Percentiles rank a stretch among this genome's conserved stretches.
Evolutionary conservation across 2,113 vertebrate genomes (phyloP).

Genomic region (Syrrhaptes paradoxus): DNA sequence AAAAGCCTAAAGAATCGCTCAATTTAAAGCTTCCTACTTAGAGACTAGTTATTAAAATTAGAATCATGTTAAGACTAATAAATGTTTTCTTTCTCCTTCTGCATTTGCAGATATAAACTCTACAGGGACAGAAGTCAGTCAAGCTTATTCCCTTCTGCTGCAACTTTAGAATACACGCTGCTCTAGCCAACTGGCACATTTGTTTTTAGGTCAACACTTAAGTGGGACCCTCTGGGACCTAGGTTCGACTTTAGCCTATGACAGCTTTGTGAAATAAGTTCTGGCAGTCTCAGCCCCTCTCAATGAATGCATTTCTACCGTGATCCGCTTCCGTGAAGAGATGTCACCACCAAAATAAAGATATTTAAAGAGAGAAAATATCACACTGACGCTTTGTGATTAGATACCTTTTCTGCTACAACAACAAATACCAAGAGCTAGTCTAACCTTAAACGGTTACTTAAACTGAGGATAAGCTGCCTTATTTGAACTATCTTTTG

Average conservation of each 20-base stretch:
- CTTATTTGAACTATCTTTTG: slow-evolving; percentile 60
- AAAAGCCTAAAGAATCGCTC: slow-evolving; percentile 25
- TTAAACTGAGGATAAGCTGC: slow-evolving; percentile 34
- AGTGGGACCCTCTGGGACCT: slow-evolving; percentile 75
- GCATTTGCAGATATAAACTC: slow-evolving; percentile 77
- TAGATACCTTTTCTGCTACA: neutral
- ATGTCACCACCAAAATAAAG: slow-evolving; percentile 14
- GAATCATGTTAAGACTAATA: slow-evolving; percentile 77
- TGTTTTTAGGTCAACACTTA: slow-evolving; percentile 85
- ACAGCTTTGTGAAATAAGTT: slow-evolving; percentile 70
- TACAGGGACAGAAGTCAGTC: slow-evolving; percentile 76
- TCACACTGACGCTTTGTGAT: neutral
- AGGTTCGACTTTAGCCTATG: slow-evolving; percentile 73
- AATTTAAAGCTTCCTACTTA: slow-evolving; percentile 36
- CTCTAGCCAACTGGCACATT: slow-evolving; percentile 79
- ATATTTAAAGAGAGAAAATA: slow-evolving; percentile 17
- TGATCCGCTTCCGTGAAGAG: slow-evolving; percentile 25
- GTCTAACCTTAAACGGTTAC: slow-evolving; percentile 47
- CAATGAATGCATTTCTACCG: slow-evolving; percentile 50
- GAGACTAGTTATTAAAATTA: slow-evolving; percentile 68
- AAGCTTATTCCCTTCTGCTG: slow-evolving; percentile 78
- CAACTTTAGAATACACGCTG: slow-evolving; percentile 76
- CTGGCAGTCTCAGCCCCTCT: slow-evolving; percentile 69
- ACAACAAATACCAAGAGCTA: neutral
- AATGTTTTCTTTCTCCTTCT: slow-evolving; percentile 76